Percentiles rank a stretch among this genome's conserved stretches.
Conservation (phyloP, 2,797 vertebrate genomes). For the Telmatherina bonti region DNA sequence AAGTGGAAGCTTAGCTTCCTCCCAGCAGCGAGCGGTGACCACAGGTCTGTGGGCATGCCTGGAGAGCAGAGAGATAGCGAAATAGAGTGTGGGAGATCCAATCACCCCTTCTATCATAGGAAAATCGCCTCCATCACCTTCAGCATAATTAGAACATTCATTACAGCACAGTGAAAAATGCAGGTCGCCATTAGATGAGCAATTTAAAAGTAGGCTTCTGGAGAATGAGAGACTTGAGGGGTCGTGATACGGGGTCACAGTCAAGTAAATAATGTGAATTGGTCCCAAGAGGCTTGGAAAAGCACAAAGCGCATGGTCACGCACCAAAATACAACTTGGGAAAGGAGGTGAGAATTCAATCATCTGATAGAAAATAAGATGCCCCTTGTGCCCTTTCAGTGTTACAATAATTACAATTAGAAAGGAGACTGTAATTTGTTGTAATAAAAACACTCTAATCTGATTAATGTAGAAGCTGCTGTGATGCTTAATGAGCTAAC, state of each 20-base stretch:
- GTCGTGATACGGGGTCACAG: slow-evolving; percentile 79
- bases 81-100: slow-evolving; percentile 79
- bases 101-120: slow-evolving; percentile 78
- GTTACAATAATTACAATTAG: slow-evolving; percentile 69
- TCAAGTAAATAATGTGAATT: slow-evolving; percentile 84
- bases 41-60: slow-evolving; percentile 71
- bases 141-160: slow-evolving; percentile 82
- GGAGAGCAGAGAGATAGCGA: slow-evolving; percentile 74
- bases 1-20: slow-evolving; percentile 72
- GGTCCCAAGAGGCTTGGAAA: slow-evolving; percentile 73
- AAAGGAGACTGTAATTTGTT: slow-evolving; percentile 46
- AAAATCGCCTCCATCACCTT: slow-evolving; percentile 81
- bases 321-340: slow-evolving; percentile 72
- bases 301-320: slow-evolving; percentile 73
- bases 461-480: slow-evolving; percentile 36
- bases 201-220: slow-evolving; percentile 76
- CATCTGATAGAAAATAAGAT: slow-evolving; percentile 76
- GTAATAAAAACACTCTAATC: slow-evolving; percentile 43
- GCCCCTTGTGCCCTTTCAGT: slow-evolving; percentile 64
- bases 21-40: slow-evolving; percentile 71
- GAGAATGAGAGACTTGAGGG: slow-evolving; percentile 75
- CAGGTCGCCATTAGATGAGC: slow-evolving; percentile 75
- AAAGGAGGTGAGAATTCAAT: slow-evolving; percentile 76
- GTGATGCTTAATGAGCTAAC: slow-evolving; percentile 26
- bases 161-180: slow-evolving; percentile 80